Percentiles rank a stretch among this genome's conserved stretches.
phyloP scores from a whole-genome alignment of 2,888 invertebrate species.

The Polyommatus icarus region DNA sequence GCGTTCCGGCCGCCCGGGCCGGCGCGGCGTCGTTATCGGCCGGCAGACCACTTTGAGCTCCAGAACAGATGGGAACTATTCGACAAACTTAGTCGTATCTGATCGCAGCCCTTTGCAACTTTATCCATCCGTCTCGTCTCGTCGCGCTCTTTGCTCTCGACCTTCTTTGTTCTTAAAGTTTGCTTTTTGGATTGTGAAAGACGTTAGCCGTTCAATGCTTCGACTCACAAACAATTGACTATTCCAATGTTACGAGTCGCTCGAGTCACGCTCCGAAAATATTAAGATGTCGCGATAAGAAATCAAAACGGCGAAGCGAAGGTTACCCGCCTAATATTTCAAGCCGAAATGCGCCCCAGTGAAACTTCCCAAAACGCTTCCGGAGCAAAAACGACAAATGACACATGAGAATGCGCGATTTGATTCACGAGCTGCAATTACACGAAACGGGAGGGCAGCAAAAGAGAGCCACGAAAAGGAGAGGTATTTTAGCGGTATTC shows the following conservation, averaged over 20 bases:
- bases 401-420: neutral
- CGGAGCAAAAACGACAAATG: neutral
- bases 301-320: neutral
- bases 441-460: neutral
- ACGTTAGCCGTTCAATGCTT: neutral
- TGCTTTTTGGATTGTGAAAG: neutral
- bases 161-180: neutral
- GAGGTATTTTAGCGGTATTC: neutral
- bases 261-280: neutral
- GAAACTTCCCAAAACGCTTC: neutral
- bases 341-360: neutral
- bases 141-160: neutral
- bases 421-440: conserved; percentile 19
- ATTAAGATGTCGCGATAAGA: neutral
- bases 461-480: neutral
- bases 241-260: neutral
- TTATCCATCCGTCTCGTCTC: neutral
- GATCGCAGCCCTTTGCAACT: neutral
- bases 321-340: neutral
- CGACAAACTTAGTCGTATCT: conserved; percentile 10
- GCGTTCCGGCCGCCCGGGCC: neutral
- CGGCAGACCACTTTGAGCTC: neutral
- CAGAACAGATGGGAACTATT: neutral
- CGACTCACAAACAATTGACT: too few species aligned
- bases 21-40: neutral